Percentiles rank a stretch among this genome's conserved stretches.
These are phyloP conservation scores for Panthera uncia DNA, from an alignment of 2,113 vertebrate genomes.

Conservation along the genomic window DNA sequence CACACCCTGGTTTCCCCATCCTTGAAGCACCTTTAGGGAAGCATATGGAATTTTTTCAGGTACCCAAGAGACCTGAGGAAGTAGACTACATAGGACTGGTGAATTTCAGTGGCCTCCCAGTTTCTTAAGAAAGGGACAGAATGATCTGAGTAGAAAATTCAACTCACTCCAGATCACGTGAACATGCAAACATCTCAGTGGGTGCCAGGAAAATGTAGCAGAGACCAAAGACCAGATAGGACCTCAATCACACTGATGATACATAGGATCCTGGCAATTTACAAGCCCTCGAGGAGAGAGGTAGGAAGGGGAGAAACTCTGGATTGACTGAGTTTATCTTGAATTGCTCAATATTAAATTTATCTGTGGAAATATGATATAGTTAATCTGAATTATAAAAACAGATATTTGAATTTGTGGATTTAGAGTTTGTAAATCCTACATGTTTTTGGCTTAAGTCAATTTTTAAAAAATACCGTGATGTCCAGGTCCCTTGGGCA, in stretches of 20 bases:
- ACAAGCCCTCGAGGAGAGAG: neutral
- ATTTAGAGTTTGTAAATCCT: neutral
- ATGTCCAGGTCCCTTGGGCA: neutral
- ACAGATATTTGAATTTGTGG: neutral
- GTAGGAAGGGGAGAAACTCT: neutral
- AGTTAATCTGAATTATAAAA: neutral
- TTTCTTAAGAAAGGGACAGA: neutral
- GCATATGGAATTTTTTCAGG: neutral
- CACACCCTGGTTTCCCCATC: neutral
- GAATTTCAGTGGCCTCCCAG: neutral
- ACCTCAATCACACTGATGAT: neutral
- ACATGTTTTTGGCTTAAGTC: neutral
- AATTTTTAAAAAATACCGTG: neutral
- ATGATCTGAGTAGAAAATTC: neutral
- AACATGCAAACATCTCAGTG: neutral
- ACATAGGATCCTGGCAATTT: neutral
- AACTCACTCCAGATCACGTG: neutral
- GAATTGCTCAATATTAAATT: neutral
- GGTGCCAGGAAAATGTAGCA: neutral
- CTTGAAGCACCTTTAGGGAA: neutral
- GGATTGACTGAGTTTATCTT: neutral
- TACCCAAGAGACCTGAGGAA: neutral
- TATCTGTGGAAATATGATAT: neutral
- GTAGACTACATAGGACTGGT: fast-evolving
- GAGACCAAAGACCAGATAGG: neutral